Evolutionary conservation across 2,888 invertebrate genomes (phyloP).

Genomic region (Terebella lapidaria): DNA sequence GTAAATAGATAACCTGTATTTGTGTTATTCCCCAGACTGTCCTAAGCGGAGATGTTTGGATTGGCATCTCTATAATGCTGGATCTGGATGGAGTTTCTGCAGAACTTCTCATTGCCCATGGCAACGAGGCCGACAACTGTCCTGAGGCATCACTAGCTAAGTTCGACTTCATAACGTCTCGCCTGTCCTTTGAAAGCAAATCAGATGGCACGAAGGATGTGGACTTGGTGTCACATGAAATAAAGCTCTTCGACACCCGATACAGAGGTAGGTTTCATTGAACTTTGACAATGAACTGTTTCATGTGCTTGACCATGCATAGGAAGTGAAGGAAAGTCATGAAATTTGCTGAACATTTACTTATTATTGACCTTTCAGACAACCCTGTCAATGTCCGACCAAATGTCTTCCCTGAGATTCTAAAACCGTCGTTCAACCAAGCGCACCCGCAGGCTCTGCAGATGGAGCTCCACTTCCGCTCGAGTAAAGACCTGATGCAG

Average conservation of each 20-base stretch:
- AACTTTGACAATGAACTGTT: no score
- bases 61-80: constrained; percentile 71
- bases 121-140: constrained; percentile 19
- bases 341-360: background rate
- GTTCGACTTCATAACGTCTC: constrained; percentile 86
- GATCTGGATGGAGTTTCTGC: constrained; percentile 83
- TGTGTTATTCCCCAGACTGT: constrained; percentile 38
- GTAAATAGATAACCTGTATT: background rate
- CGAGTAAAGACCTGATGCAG: constrained; percentile 64
- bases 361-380: constrained; percentile 35
- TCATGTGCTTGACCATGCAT: background rate
- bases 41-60: constrained; percentile 64
- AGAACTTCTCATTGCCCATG: constrained; percentile 56
- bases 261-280: constrained; percentile 54
- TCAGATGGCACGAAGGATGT: constrained; percentile 87
- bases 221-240: constrained; percentile 87
- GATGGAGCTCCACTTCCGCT: constrained; percentile 58
- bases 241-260: constrained; percentile 73
- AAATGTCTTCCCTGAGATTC: constrained; percentile 83
- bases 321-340: background rate
- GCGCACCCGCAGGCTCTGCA: constrained; percentile 45
- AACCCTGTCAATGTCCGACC: constrained; percentile 68
- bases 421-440: constrained; percentile 59
- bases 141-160: constrained; percentile 64
- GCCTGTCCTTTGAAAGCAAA: constrained; percentile 76